Evolutionary conservation across 2,888 invertebrate species (phyloP).

Genomic region (Flexamia atlantica): DNA sequence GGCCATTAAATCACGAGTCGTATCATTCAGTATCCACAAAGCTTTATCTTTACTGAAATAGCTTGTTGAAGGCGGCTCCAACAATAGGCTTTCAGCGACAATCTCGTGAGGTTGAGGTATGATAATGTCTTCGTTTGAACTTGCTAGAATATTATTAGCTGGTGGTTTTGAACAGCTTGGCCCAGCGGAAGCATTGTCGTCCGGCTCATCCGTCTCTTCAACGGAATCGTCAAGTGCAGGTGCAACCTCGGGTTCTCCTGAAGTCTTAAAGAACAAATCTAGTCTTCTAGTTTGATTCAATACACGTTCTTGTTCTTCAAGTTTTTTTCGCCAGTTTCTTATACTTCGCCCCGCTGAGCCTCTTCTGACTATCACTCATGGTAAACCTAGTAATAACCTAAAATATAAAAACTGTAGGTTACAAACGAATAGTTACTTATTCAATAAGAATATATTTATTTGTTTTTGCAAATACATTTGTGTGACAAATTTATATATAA

Average conservation of each 20-base stretch:
- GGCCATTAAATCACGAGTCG: slow-evolving; percentile 35
- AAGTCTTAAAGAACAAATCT: no score
- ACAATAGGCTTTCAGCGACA: no score
- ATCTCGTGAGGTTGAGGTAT: no score
- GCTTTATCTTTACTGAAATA: slow-evolving; percentile 37
- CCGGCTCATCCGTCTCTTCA: background rate
- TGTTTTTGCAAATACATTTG: no score
- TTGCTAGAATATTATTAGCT: slow-evolving; percentile 33
- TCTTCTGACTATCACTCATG: slow-evolving; percentile 43
- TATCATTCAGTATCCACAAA: slow-evolving; percentile 43
- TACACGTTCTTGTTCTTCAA: slow-evolving; percentile 55
- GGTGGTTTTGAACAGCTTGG: slow-evolving; percentile 21
- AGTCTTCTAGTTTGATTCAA: slow-evolving; percentile 53
- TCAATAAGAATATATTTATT: no score
- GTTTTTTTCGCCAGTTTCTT: slow-evolving; percentile 45
- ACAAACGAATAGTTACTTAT: no score
- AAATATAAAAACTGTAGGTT: no score
- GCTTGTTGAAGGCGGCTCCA: no score
- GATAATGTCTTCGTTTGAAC: background rate
- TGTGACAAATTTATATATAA: no score
- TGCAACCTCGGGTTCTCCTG: background rate
- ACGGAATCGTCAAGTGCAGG: slow-evolving; percentile 2
- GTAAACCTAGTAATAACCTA: no score
- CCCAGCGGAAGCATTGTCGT: slow-evolving; percentile 33
- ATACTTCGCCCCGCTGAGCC: slow-evolving; percentile 46